Base-by-base conservation (phyloP, 2,888 invertebrate genomes). In the Lepas anatifera region DNA sequence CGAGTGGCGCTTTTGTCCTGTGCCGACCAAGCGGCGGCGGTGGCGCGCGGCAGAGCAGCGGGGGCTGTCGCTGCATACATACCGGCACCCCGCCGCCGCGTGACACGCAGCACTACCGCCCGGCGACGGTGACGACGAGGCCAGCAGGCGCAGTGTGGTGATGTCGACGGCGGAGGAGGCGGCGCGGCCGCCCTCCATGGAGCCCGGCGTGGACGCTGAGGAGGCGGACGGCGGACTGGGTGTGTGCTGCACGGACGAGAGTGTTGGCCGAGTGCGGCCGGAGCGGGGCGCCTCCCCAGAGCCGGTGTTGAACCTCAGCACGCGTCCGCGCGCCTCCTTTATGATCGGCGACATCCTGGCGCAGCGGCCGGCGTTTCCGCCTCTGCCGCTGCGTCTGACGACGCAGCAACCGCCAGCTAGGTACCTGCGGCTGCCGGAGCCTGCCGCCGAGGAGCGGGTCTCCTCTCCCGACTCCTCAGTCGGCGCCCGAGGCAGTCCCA, bases 331-430 rank as follows among this genome's bases (percentile, higher is more conserved):
- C 18, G 58, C 58, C 32, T 58, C 58, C 25, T 58, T 58, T 32
- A 58, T 58, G 58, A 58, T 58, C 32, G 58, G 58, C 58, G 58
- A 58, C 32, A 58, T 58, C 58, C 58, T 58, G 58, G 58, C 58
- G 32, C 32, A 32, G 32, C 29, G 58, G 32, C 58, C 58, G 32
- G 29, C 58, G 58, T 25, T 58, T 18, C 58, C 27, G 58, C 27
- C 52, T 2, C 29, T 16, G 52, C 58, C 27, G 32, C 3, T 29
- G 13, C 27, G 52, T 16, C 52, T 52, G 8, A 25, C 48, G 10
- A 16, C 48, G 7, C 46, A 3, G 11, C 46, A 18, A 13, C 25
- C 48, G n/a, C 25, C 48, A 2, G 16, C 1, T 16, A 4, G 11
- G 16, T 32, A 13, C 32, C 13, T 29, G 1, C 52, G 52, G 52